Evolutionary conservation across 2,113 vertebrate species (phyloP).

Genomic region (Lepus europaeus): DNA sequence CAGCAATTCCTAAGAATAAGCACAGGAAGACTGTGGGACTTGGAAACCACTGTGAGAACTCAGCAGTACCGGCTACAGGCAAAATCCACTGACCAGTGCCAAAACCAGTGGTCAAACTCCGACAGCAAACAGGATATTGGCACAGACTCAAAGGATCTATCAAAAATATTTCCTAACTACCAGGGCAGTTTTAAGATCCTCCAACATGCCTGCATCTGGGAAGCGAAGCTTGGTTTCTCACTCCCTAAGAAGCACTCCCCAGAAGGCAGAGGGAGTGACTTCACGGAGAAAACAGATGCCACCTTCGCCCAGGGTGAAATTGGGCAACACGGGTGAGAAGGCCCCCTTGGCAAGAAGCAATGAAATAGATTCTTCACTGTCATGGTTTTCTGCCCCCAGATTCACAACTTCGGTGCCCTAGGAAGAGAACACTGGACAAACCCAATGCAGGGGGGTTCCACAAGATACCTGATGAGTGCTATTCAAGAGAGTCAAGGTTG

Average conservation of each 20-base stretch:
- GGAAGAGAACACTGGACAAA: neutral
- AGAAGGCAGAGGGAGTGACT: neutral
- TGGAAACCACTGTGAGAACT: neutral
- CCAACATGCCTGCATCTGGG: neutral
- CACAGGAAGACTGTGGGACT: neutral
- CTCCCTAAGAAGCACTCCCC: too few relatives aligned
- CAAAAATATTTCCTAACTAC: neutral
- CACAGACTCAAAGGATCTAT: neutral
- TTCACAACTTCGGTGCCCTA: neutral
- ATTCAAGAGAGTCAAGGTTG: neutral
- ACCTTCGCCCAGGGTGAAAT: neutral
- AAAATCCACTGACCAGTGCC: neutral
- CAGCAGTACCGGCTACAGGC: accelerated
- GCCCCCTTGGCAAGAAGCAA: neutral
- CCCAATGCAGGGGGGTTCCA: neutral
- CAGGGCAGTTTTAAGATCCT: neutral
- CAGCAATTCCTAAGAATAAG: neutral
- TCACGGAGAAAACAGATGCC: neutral
- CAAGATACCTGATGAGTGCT: neutral
- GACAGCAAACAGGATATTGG: neutral
- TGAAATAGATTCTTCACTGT: too few relatives aligned
- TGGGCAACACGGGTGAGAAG: neutral
- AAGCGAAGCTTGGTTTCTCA: neutral
- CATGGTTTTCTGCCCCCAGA: neutral
- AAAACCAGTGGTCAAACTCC: neutral